A percentile compares a stretch with the other conserved stretches of the same genome.
These are phyloP conservation scores for Salvelinus alpinus DNA, from an alignment of 2,113 vertebrate genomes.

Conservation along the genomic window DNA sequence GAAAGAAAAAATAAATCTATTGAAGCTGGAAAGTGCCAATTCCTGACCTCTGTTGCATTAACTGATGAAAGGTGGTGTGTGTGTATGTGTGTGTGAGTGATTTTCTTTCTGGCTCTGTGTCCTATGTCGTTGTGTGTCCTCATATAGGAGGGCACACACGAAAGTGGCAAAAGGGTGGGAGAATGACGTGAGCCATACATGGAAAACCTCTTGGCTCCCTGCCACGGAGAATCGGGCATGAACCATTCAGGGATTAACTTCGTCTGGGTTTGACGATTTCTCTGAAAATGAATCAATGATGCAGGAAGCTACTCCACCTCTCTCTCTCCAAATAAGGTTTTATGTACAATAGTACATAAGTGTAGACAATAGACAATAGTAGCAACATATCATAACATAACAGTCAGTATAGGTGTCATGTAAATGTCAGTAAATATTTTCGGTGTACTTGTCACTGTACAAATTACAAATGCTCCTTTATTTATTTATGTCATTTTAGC, in stretches of 20 bases:
- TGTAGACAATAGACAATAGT: no score
- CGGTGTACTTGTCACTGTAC: no score
- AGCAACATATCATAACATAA: no score
- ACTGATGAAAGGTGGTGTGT: background rate
- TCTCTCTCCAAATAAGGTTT: no score
- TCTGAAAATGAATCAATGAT: background rate
- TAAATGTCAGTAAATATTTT: no score
- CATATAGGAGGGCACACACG: constrained; percentile 11
- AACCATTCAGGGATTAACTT: background rate
- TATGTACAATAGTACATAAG: no score
- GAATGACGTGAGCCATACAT: background rate
- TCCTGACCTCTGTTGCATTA: constrained; percentile 3
- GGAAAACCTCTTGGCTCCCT: background rate
- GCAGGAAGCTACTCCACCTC: background rate
- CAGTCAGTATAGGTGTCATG: no score
- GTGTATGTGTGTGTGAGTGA: constrained; percentile 1
- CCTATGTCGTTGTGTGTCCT: constrained; percentile 1
- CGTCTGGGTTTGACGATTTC: background rate
- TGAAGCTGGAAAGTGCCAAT: background rate
- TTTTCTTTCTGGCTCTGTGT: constrained; percentile 15
- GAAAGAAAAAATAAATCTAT: no score
- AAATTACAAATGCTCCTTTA: no score
- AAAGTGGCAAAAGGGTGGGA: background rate
- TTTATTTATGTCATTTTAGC: no score
- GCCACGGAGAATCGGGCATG: background rate